Conservation (phyloP, 1,140 invertebrate genomes). For the Cyclargus thomasi region DNA sequence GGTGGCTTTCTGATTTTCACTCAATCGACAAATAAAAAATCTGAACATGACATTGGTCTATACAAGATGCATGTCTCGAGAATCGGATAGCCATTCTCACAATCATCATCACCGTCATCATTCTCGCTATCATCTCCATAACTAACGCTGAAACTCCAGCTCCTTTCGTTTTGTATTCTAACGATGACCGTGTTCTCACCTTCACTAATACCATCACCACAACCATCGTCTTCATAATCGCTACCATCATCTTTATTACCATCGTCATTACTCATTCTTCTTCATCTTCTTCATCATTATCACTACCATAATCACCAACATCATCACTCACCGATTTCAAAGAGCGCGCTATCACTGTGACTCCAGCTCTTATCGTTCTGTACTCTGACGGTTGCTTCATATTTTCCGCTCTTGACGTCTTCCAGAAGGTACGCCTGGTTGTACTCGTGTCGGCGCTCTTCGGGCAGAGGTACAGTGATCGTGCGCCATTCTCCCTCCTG, state of each 20-base stretch:
- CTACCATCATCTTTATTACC: neutral
- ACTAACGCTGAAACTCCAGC: no score
- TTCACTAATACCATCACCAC: no score
- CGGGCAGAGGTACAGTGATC: conserved; percentile 37
- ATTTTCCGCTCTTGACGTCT: conserved; percentile 37
- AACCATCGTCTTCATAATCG: neutral
- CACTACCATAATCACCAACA: neutral
- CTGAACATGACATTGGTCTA: no score
- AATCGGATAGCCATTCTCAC: no score
- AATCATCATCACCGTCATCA: neutral
- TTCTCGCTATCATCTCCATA: neutral
- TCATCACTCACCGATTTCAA: conserved; percentile 41
- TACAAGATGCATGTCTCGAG: no score
- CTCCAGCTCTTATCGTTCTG: conserved; percentile 53
- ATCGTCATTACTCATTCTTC: neutral
- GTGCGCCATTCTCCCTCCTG: conserved; percentile 38
- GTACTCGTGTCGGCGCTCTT: conserved; percentile 33
- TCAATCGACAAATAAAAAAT: no score
- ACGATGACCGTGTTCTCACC: no score
- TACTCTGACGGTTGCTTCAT: conserved; percentile 44
- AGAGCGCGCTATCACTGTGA: conserved; percentile 30
- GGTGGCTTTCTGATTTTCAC: no score
- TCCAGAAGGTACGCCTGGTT: conserved; percentile 36
- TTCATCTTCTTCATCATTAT: neutral
- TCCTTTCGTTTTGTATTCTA: no score